Percentiles rank a stretch among this genome's conserved stretches.
Conservation (phyloP, 35 echinoderm and acorn worm genomes). For the Patiria miniata region DNA sequence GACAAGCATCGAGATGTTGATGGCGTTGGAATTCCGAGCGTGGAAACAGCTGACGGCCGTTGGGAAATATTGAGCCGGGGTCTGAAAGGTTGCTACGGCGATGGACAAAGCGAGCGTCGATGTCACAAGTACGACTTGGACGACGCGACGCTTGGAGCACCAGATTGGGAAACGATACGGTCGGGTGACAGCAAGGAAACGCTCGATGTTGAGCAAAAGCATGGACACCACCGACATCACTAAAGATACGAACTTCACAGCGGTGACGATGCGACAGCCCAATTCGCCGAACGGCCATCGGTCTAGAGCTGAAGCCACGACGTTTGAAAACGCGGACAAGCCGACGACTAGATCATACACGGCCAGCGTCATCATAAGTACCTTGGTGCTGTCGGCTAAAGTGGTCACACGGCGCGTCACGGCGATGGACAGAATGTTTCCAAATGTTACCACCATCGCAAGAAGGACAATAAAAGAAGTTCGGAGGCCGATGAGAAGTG, state of each 20-base stretch:
- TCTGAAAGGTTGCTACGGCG: no score
- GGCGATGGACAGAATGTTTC: neutral
- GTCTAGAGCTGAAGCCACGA: neutral
- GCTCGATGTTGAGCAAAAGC: neutral
- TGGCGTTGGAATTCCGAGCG: no score
- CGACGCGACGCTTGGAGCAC: neutral
- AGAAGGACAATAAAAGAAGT: neutral
- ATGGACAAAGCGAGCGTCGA: neutral
- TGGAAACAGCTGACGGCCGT: no score
- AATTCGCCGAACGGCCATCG: neutral
- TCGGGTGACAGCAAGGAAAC: neutral
- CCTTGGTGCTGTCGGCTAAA: constrained; percentile 17
- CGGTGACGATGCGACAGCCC: neutral
- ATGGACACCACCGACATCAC: no score
- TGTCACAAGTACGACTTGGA: neutral
- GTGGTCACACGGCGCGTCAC: neutral
- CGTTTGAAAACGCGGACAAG: neutral
- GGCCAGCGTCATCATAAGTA: neutral
- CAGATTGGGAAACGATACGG: neutral
- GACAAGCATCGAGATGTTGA: no score
- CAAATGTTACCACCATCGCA: neutral
- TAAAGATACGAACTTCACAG: no score
- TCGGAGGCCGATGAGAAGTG: neutral
- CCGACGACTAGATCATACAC: neutral
- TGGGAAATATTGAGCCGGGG: no score